Conservation (phyloP, 2,888 invertebrate species). For the Drosophila ezoana region DNA sequence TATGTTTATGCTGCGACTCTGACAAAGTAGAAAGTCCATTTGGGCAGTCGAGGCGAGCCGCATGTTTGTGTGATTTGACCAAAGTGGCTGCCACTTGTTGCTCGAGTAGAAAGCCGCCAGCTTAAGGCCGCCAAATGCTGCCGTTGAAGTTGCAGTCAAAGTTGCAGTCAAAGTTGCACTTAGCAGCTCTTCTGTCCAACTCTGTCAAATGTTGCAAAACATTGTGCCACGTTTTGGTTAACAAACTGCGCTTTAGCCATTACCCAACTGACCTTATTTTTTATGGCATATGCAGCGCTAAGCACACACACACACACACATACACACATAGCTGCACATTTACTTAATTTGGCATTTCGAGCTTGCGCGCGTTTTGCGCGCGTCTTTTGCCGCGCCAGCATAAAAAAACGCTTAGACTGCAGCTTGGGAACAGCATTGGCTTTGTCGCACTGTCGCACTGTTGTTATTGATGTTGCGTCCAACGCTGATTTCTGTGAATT, state of each 20-base stretch:
- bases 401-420: slow-evolving; percentile 36
- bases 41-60: slow-evolving; percentile 4
- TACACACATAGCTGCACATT: slow-evolving; percentile 1
- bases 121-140: slow-evolving; percentile 9
- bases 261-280: slow-evolving; percentile 81
- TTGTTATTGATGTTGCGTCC: slow-evolving; percentile 47
- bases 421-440: slow-evolving; percentile 26
- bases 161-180: slow-evolving; percentile 48
- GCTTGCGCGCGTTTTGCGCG: slow-evolving; percentile 36
- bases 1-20: slow-evolving; percentile 61
- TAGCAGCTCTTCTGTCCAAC: slow-evolving; percentile 32
- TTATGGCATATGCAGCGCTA: slow-evolving; percentile 40
- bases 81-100: slow-evolving; percentile 30
- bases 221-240: slow-evolving; percentile 62
- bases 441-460: slow-evolving; percentile 26
- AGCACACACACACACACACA: slow-evolving; percentile 18
- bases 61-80: slow-evolving; percentile 34
- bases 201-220: slow-evolving; percentile 40
- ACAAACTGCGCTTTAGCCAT: slow-evolving; percentile 41
- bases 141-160: slow-evolving; percentile 41
- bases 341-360: slow-evolving; percentile 44
- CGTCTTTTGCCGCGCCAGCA: slow-evolving; percentile 37
- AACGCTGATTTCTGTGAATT: slow-evolving; percentile 41
- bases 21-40: slow-evolving; percentile 72
- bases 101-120: slow-evolving; percentile 63